Percentiles rank a stretch among this genome's conserved stretches.
Evolutionary conservation across 1,140 invertebrate genomes (phyloP).

Genomic region (Brachionus manjavacas): DNA sequence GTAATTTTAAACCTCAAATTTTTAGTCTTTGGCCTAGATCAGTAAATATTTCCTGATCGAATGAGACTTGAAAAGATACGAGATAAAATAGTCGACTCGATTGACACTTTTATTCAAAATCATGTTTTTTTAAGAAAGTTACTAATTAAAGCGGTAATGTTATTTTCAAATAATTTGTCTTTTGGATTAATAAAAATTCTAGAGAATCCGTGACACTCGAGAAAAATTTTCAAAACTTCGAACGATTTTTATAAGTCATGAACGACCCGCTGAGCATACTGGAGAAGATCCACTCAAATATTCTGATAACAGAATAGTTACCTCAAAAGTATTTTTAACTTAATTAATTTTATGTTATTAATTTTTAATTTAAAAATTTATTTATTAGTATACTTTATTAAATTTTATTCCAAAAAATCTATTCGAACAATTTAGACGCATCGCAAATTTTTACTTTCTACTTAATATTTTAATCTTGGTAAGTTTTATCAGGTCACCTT

Average conservation of each 20-base stretch:
- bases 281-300: conserved; percentile 15
- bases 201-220: conserved; percentile 21
- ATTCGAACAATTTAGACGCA: conserved; percentile 82
- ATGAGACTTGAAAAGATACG: neutral
- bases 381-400: conserved; percentile 75
- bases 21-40: neutral
- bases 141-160: neutral
- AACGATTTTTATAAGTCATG: conserved; percentile 10
- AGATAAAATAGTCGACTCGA: neutral
- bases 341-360: neutral
- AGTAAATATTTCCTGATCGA: neutral
- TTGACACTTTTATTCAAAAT: neutral
- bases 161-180: neutral
- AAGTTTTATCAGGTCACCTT: neutral
- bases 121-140: neutral
- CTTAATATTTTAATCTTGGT: conserved; percentile 64
- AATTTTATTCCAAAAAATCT: conserved; percentile 93
- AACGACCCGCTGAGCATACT: neutral
- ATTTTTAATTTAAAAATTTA: neutral
- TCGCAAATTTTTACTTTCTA: conserved; percentile 81
- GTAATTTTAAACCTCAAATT: neutral
- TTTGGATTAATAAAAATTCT: neutral
- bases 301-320: conserved; percentile 22
- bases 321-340: conserved; percentile 11
- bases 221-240: conserved; percentile 5